Evolutionary conservation across 2,888 invertebrate genomes (phyloP).

Genomic region (Drosophila lacicola): DNA sequence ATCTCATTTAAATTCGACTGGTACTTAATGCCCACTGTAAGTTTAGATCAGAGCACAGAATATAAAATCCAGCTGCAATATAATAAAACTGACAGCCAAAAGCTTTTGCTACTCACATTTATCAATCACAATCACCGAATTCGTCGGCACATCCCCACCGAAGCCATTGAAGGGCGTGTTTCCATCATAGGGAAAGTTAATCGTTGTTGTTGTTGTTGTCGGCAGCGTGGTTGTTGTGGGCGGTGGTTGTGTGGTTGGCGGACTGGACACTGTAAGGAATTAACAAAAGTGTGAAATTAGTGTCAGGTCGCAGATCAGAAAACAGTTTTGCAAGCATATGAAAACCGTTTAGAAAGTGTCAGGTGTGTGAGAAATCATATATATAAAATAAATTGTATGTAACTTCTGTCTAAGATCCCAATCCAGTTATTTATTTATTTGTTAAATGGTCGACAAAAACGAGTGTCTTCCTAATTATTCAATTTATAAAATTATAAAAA

Average conservation of each 20-base stretch:
- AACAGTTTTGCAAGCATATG: not conserved
- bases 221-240: conserved; percentile 88
- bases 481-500: too few species aligned
- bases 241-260: conserved; percentile 92
- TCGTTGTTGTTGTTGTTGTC: conserved; percentile 86
- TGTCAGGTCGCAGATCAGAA: not conserved
- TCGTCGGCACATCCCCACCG: conserved; percentile 87
- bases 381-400: too few species aligned
- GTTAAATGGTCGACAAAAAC: too few species aligned
- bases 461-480: too few species aligned
- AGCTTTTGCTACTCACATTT: conserved; percentile 86
- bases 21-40: conserved; percentile 89
- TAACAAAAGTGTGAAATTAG: not conserved
- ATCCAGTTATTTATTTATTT: too few species aligned
- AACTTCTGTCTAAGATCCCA: too few species aligned
- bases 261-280: conserved; percentile 89
- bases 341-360: too few species aligned
- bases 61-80: conserved; percentile 2
- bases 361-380: not conserved
- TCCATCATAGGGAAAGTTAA: conserved; percentile 29
- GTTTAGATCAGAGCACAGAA: conserved; percentile 37
- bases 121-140: conserved; percentile 87
- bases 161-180: conserved; percentile 86
- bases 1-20: conserved; percentile 91
- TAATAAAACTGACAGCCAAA: conserved; percentile 1